Conservation (phyloP, 2,888 invertebrate species). For the Sinotaia quadrata region DNA sequence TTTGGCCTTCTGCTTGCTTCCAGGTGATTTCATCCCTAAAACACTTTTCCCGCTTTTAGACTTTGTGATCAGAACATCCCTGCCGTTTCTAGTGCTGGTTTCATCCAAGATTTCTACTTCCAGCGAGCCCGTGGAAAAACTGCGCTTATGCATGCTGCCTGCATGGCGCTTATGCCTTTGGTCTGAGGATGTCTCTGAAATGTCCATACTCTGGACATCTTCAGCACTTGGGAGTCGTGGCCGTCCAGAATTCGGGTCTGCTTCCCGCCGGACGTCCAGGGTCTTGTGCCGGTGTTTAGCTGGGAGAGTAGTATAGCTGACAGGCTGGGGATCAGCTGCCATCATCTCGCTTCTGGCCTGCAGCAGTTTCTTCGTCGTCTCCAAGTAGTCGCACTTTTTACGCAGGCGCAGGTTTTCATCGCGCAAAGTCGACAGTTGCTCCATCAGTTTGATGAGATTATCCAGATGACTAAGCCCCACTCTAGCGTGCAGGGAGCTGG, state of each 20-base stretch:
- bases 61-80: slow-evolving; percentile 33
- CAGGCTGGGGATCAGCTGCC: slow-evolving; percentile 26
- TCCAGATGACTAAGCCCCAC: slow-evolving; percentile 83
- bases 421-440: slow-evolving; percentile 82
- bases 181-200: slow-evolving; percentile 57
- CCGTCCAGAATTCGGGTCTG: slow-evolving; percentile 3
- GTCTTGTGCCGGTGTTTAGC: slow-evolving; percentile 22
- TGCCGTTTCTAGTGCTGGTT: slow-evolving; percentile 40
- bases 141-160: slow-evolving; percentile 53
- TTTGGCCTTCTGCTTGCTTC: slow-evolving; percentile 58
- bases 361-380: slow-evolving; percentile 78
- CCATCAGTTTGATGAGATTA: slow-evolving; percentile 83
- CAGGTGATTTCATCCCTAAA: slow-evolving; percentile 45
- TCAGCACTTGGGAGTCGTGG: slow-evolving; percentile 61
- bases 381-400: slow-evolving; percentile 81
- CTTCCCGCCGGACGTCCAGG: slow-evolving; percentile 23
- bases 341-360: slow-evolving; percentile 51
- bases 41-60: slow-evolving; percentile 45
- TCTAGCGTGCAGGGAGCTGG: slow-evolving; percentile 55
- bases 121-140: slow-evolving; percentile 65
- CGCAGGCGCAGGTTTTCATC: slow-evolving; percentile 82
- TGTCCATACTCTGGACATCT: slow-evolving; percentile 50
- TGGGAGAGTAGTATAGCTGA: slow-evolving; percentile 43
- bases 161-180: slow-evolving; percentile 52
- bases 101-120: slow-evolving; percentile 61